Evolutionary conservation across 2,888 invertebrate species (phyloP), one percentile per base, ranked within the genome.

Genomic region (Phyllotreta striolata): DNA sequence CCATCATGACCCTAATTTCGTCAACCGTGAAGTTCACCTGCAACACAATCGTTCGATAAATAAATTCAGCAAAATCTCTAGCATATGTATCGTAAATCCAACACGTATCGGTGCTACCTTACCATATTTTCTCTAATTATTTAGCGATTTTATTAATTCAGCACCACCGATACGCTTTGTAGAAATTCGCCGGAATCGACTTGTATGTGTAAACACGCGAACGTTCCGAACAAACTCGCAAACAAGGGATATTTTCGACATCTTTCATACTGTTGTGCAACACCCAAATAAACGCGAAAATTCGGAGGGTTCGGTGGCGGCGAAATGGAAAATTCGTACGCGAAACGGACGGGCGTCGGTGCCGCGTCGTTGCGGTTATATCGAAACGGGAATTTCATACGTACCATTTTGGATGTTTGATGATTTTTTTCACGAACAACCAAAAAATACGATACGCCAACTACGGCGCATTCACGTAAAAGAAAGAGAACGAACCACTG

Each of bases 1-100:
- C 98, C 99, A 99, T 99, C 92, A 99, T 95, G 83, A 81, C 87
- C 86, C 99, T 95, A 88, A 99, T 98, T 88, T 99, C 97, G 88
- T 98, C 98, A 86, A 99, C 95, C 74, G 98, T 99, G 85, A 99
- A 99, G 91, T 99, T 99, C 91, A 99, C 99, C 99, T 98, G 77
- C 44, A 51, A 63, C 62, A 40, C 8, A 46, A 12, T n/a, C 6
- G 2, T 40, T 38, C 10, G 56, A 3, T 24, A 24, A 3, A 24
- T 24, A 24, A 24, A 24, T 24, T 4, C 1, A 24, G 4, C 24
- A 24, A 1, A 4, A 24, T 1, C 1, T 24, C 24, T 24, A 24
- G 2, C 24, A 24, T 24, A 24, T 24, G 24, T 4, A 24, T 24
- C 4, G 4, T 24, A 24, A 24, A 24, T 24, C 24, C 4, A 24